Evolutionary conservation across 2,113 vertebrate genomes (phyloP), one percentile per base, ranked within the genome.

Genomic region (Gymnobelideus leadbeateri): DNA sequence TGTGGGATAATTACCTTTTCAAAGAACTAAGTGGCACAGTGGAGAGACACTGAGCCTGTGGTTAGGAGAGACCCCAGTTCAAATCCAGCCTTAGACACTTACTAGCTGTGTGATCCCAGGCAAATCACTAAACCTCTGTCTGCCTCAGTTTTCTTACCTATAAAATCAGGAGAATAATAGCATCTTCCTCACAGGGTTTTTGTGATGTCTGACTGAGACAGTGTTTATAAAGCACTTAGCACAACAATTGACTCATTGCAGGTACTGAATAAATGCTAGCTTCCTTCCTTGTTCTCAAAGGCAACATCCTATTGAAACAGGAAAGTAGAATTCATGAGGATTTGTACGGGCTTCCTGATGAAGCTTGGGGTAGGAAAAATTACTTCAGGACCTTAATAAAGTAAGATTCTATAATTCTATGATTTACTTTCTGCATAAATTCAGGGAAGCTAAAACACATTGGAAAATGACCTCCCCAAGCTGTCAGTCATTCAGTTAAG

Each of bases 361-460:
- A 84, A 43, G 5, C 12, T 11, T 28, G 8, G 26, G 10, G 31
- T 43, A 21, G 19, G 19, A 43, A 43, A 43, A 84, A 84, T 21
- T 43, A 21, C 68, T 37, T 37, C 12, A 37, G 12, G 28, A 84
- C 37, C 68, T 84, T 84, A n/a, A 43, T 43, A 61, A 84, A 84
- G 68, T 84, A 8, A 43, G n/a, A 84, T 84, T 84, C 5, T 84
- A 84, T 43, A 84, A 84, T 84, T 43, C 68, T 46, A 84, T 37
- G 46, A 3, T 90, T 91, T 93, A 54, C 51, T 94, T 50, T 95
- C 23, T 95, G 91, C 92, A 93, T 89, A 90, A 96, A 89, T 57
- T 26, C 10, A 51, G 19, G 23, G 12, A 92, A 91, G 47, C n/a
- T 84, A 21, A 97, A 91, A 89, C 55, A 91, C 14, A 84, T 23